Evolutionary conservation across 35 echinoderm and acorn worm species (phyloP).

Genomic region (Apostichopus californicus): DNA sequence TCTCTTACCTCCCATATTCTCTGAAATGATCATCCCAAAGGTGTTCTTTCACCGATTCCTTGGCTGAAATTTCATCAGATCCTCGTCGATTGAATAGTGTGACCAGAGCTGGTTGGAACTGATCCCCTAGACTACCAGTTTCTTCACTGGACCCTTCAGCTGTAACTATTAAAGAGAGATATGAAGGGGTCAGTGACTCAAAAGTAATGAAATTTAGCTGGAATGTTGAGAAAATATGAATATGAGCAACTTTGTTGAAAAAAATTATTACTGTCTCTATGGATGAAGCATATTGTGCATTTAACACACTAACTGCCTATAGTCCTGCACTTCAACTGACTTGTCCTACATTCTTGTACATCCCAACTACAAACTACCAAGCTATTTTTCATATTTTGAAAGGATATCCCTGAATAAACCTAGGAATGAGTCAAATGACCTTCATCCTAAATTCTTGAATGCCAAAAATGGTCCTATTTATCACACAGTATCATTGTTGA

Average conservation of each 20-base stretch:
- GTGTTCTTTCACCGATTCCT: constrained; percentile 90
- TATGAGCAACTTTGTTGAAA: too few relatives aligned
- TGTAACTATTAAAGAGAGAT: neutral
- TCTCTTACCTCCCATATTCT: constrained; percentile 92
- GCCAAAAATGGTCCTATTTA: too few relatives aligned
- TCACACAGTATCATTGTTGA: too few relatives aligned
- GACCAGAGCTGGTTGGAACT: constrained; percentile 94
- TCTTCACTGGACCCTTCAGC: constrained; percentile 35
- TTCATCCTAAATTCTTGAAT: too few relatives aligned
- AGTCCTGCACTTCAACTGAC: too few relatives aligned
- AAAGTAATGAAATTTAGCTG: constrained; percentile 7
- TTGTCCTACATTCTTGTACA: too few relatives aligned
- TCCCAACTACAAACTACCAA: neutral
- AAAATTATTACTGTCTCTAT: constrained; percentile 15
- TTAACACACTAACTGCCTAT: too few relatives aligned
- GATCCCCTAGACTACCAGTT: constrained; percentile 56
- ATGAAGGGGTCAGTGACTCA: neutral
- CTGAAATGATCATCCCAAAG: constrained; percentile 96
- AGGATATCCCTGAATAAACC: too few relatives aligned
- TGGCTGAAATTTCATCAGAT: constrained; percentile 81
- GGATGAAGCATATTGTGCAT: too few relatives aligned
- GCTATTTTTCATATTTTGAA: too few relatives aligned
- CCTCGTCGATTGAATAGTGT: constrained; percentile 81
- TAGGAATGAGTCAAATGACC: too few relatives aligned
- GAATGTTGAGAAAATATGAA: neutral